phyloP scores from a whole-genome alignment of 2,888 invertebrate genomes.

The Herminia tarsipennalis region DNA sequence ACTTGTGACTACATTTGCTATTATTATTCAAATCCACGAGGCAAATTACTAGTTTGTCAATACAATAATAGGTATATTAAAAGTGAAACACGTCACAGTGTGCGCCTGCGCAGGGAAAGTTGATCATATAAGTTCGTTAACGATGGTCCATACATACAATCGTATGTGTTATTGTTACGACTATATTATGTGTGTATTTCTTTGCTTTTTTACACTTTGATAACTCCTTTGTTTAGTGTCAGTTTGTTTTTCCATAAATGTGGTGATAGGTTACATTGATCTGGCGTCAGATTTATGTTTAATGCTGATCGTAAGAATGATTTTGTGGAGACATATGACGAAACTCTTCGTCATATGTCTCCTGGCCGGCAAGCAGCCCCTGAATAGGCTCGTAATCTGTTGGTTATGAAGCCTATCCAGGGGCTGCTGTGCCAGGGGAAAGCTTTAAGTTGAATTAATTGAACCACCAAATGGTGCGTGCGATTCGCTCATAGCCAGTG shows the following conservation, averaged over 20 bases:
- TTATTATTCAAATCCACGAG: background rate
- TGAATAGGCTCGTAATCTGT: no score
- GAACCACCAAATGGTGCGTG: no score
- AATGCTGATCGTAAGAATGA: no score
- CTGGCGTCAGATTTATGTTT: background rate
- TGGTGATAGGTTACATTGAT: background rate
- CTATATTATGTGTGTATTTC: constrained; percentile 1
- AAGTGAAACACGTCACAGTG: constrained; percentile 47
- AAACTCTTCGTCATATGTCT: no score
- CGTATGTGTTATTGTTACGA: constrained; percentile 24
- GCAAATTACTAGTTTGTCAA: constrained; percentile 13
- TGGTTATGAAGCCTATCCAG: no score
- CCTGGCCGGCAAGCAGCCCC: no score
- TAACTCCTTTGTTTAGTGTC: background rate
- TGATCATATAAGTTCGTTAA: constrained; percentile 34
- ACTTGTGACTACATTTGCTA: background rate
- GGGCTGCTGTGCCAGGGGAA: no score
- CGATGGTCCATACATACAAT: constrained; percentile 29
- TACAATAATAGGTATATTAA: constrained; percentile 40
- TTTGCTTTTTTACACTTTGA: constrained; percentile 12
- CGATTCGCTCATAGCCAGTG: no score
- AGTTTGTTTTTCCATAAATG: background rate
- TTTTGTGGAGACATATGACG: no score
- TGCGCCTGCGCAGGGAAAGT: constrained; percentile 38
- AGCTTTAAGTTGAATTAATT: no score